Base-by-base conservation (phyloP, 1,140 invertebrate genomes). In the Rhopalosiphum maidis region DNA sequence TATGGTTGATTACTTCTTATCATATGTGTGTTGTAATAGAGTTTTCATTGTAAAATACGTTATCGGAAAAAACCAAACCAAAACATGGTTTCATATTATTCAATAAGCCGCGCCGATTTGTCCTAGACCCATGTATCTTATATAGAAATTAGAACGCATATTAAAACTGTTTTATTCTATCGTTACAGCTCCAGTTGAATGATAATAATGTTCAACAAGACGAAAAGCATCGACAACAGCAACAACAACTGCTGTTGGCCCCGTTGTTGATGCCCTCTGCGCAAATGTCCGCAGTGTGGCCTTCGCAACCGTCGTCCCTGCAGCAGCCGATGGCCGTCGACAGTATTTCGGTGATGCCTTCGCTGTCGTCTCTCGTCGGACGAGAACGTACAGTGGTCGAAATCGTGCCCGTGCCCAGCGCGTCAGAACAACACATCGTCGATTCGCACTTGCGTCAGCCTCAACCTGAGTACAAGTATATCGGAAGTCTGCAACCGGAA, bases 211-310 rank as follows among this genome's bases (percentile, higher is more conserved):
- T 2, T n/a, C 54, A 46, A 68, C 54, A 60, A 30, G 55, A 90
- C 89, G 55, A 60, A 7, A n/a, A 46, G 0, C 87, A 37, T 4
- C 35, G 46, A 0, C 87, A 55, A 83, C 90, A 51, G n/a, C 60
- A 91, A 83, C 90, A 91, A 22, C 60, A 91, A 92, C 4, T 92
- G 23, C 41, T 93, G 35, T 85, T 93, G 37, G 91, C 91, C 2
- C 91, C 91, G 35, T 85, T 93, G 46, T 11, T 93, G 46, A 85
- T 92, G 91, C 43, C 82, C 1, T 6, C 91, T 4, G 8, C 21
- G 11, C 35, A 46, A 18, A 15, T 85, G 68, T 43, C 91, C 21
- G 15, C 21, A 6, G 91, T 15, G 23, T 48, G 25, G 91, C 3
- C 90, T 30, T 35, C 91, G 0, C 46, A 46, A 0, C 11, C 82